phyloP scores from a whole-genome alignment of 2,888 invertebrate species.

The Cantharis flavilabris region DNA sequence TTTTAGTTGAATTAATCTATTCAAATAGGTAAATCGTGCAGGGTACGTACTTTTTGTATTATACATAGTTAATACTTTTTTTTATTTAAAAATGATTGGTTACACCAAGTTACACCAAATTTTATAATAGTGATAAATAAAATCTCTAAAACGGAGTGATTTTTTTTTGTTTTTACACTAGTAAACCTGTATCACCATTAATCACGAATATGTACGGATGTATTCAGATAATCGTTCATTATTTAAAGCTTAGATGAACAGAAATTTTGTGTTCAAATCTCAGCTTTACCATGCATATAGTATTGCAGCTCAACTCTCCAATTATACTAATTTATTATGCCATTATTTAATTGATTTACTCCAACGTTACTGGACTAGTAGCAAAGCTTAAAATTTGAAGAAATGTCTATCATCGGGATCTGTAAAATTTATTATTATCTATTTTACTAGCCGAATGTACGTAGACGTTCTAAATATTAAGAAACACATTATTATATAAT shows the following conservation, averaged over 20 bases:
- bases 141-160: background rate
- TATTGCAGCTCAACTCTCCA: background rate
- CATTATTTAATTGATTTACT: background rate
- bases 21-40: background rate
- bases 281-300: background rate
- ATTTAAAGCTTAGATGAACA: no score
- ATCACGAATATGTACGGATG: background rate
- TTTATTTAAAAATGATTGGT: background rate
- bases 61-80: background rate
- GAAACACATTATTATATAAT: background rate
- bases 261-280: background rate
- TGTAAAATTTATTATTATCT: background rate
- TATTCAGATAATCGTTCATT: no score
- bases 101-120: background rate
- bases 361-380: background rate
- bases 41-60: background rate
- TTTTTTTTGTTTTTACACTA: background rate
- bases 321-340: background rate
- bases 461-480: background rate
- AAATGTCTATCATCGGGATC: background rate
- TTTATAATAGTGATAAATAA: background rate
- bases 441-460: background rate
- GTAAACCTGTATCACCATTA: background rate
- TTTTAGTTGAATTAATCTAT: constrained; percentile 41
- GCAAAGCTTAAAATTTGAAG: background rate